Evolutionary conservation across 1,140 invertebrate species (phyloP).

Genomic region (Diachasmimorpha longicaudata): DNA sequence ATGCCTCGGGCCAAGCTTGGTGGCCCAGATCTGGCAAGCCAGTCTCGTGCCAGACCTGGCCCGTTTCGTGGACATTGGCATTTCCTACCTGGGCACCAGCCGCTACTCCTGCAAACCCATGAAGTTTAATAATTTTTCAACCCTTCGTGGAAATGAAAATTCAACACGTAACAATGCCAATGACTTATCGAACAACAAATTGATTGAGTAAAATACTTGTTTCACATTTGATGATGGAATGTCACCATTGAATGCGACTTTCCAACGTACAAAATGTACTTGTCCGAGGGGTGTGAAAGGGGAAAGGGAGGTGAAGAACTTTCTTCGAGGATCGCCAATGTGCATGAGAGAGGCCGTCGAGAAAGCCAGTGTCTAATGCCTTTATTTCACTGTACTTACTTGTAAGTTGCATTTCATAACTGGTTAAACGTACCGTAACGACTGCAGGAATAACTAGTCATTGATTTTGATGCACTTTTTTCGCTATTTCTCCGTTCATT

Average conservation of each 20-base stretch:
- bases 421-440: constrained; percentile 56
- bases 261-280: constrained; percentile 55
- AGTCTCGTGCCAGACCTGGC: too few relatives aligned
- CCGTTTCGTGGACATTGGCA: too few relatives aligned
- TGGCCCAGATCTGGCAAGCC: too few relatives aligned
- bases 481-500: not conserved
- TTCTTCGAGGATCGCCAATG: constrained; percentile 44
- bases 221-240: not conserved
- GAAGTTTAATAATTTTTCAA: too few relatives aligned
- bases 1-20: too few relatives aligned
- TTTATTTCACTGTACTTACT: constrained; percentile 17
- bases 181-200: too few relatives aligned
- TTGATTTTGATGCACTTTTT: not conserved
- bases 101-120: too few relatives aligned
- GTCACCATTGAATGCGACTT: constrained; percentile 39
- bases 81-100: too few relatives aligned
- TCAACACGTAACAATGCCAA: too few relatives aligned
- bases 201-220: too few relatives aligned
- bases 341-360: constrained; percentile 40
- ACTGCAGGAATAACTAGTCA: constrained; percentile 35
- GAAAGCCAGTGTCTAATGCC: constrained; percentile 48
- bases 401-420: constrained; percentile 58
- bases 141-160: too few relatives aligned
- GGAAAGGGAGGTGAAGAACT: constrained; percentile 38
- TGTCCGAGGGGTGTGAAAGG: constrained; percentile 27